A percentile compares a stretch with the other conserved stretches of the same genome.
Evolutionary conservation across 2,113 vertebrate species (phyloP).

Genomic region (Noturus placidus): DNA sequence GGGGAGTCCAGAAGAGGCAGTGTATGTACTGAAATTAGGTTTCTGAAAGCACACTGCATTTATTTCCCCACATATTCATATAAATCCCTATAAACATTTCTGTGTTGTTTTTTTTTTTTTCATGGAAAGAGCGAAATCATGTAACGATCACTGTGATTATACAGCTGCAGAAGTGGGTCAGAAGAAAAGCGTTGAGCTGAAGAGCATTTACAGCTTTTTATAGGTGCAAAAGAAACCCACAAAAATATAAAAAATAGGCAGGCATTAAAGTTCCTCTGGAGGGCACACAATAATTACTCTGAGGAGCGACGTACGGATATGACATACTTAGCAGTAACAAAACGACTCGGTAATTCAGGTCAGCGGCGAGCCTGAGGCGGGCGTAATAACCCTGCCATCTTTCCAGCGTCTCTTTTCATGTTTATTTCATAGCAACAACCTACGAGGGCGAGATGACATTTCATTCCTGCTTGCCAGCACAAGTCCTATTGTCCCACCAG

Average conservation of each 20-base stretch:
- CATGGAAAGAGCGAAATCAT: constrained; percentile 4
- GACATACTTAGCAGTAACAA: constrained; percentile 57
- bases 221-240: background rate
- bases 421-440: constrained; percentile 51
- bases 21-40: background rate
- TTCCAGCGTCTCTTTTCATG: constrained; percentile 34
- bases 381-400: constrained; percentile 63
- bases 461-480: constrained; percentile 37
- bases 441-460: constrained; percentile 36
- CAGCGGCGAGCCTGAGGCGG: constrained; percentile 67
- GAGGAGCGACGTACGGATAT: constrained; percentile 23
- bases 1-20: no score
- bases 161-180: constrained; percentile 36
- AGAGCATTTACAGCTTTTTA: constrained; percentile 30
- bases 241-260: constrained; percentile 1
- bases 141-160: constrained; percentile 13
- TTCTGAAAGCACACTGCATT: background rate
- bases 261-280: constrained; percentile 39
- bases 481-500: constrained; percentile 35
- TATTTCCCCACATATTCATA: background rate
- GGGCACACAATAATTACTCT: constrained; percentile 44
- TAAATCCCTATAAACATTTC: background rate
- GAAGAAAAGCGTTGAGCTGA: background rate
- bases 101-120: no score
- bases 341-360: constrained; percentile 71